These are phyloP conservation scores for Forbesichthys agassizii DNA, from an alignment of 2,113 vertebrate genomes.

Conservation along the genomic window DNA sequence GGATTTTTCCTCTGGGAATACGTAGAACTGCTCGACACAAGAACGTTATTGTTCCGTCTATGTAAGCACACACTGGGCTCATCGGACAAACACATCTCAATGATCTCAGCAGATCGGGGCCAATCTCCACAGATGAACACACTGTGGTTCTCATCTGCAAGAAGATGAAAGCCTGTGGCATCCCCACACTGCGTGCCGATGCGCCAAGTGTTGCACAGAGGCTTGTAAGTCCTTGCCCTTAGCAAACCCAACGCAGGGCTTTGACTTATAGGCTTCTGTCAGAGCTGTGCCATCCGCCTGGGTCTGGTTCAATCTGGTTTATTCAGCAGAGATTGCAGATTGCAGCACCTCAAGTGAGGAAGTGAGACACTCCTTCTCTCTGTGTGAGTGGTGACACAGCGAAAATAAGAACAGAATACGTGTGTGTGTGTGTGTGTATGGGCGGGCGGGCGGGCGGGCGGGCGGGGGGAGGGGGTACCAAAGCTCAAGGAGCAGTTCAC, in stretches of 20 bases:
- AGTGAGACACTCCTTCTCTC: constrained; percentile 10
- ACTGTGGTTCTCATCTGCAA: too few species aligned
- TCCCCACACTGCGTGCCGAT: background rate
- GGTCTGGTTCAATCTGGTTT: constrained; percentile 13
- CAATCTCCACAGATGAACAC: too few species aligned
- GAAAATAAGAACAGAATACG: constrained; percentile 6
- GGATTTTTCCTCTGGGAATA: too few species aligned
- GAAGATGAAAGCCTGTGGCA: too few species aligned
- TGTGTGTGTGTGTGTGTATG: background rate
- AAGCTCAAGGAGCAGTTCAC: constrained; percentile 14
- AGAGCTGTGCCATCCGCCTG: constrained; percentile 45
- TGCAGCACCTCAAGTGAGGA: background rate
- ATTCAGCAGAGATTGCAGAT: background rate
- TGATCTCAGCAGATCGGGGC: too few species aligned
- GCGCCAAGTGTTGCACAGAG: background rate
- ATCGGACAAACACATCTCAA: too few species aligned
- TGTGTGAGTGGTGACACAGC: constrained; percentile 6
- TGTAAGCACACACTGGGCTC: too few species aligned
- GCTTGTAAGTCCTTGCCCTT: constrained; percentile 40
- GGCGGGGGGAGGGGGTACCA: constrained; percentile 1
- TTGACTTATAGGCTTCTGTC: constrained; percentile 36
- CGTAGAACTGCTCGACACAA: too few species aligned
- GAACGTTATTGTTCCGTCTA: too few species aligned
- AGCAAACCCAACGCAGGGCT: constrained; percentile 1
- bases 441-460: too few species aligned